Base-by-base conservation (phyloP, 2,888 invertebrate genomes). In the Tuberolachnus salignus region DNA sequence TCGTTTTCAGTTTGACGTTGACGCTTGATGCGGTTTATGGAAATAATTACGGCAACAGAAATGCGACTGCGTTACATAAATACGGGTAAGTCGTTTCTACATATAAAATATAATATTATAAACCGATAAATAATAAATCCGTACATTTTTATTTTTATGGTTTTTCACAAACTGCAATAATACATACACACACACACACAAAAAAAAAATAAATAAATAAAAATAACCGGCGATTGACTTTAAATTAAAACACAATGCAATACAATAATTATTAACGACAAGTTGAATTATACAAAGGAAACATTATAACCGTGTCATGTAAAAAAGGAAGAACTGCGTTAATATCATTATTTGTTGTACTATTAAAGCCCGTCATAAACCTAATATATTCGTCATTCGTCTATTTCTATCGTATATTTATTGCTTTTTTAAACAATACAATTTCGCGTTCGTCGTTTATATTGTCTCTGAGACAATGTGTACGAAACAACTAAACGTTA, bases 41-140 rank as follows among this genome's bases (percentile, higher is more conserved):
- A 61, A 59, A 69, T 57, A 26, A 75, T 51, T 21, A 78, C 19
- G 8, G 3, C 42, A 16, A 16, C 51, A 69, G 59, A 67, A 78
- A 78, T 49, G n/a, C 69, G 8, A 69, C n/a, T n/a, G n/a, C 78
- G 21, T 13, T 69, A 42, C 57, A 67, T n/a, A 78, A 69, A 69
- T 61, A 69, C 14, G 78, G 78, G 78, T 69, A 69, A 69, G 51
- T 34, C 34, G 34, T 34, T 34, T 34, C 6, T 6, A 6, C 34
- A 6, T 34, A 6, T 6, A 3, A 34, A 6, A n/a, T n/a, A n/a
- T 6, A 34, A 34, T 34, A 34, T 57, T 69, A 42, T 42, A n/a
- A 51, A 14, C 34, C 34, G 34, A 53, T 69, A 69, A 69, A n/a
- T n/a, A 34, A 34, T 34, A 34, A 6, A 34, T 34, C 19, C 53